Conservation (phyloP, 2,888 invertebrate species). For the Liodrosophila aerea region DNA sequence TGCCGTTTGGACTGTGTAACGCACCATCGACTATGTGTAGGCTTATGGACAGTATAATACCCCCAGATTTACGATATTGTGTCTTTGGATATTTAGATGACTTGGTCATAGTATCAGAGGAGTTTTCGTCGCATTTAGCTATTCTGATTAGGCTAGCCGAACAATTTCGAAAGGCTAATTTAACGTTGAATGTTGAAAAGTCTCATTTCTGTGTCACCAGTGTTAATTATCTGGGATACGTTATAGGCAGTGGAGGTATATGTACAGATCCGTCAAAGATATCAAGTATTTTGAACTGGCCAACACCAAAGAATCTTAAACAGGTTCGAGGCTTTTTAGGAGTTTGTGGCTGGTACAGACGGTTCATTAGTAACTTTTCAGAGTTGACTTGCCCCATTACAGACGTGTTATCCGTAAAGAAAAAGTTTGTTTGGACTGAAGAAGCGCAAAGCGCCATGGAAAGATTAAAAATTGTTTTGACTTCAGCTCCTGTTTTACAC, state of each 20-base stretch:
- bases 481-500: no score
- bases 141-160: not conserved
- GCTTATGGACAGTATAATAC: not conserved
- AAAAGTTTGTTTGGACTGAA: conserved; percentile 3
- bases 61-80: not conserved
- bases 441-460: conserved; percentile 8
- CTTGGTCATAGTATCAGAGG: not conserved
- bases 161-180: not conserved
- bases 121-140: conserved; percentile 1
- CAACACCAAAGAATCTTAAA: not conserved
- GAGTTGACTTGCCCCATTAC: conserved; percentile 4
- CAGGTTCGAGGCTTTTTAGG: conserved; percentile 4
- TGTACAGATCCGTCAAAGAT: not conserved
- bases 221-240: not conserved
- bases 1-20: not conserved
- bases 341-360: conserved; percentile 8
- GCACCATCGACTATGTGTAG: not conserved
- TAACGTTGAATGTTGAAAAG: conserved; percentile 1
- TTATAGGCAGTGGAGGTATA: not conserved
- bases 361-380: conserved; percentile 4
- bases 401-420: not conserved
- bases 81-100: conserved; percentile 3
- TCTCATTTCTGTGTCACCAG: conserved; percentile 1
- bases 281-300: not conserved
- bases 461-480: conserved; percentile 1